Conservation (phyloP, 2,888 invertebrate genomes). For the Cheiracanthium punctorium region DNA sequence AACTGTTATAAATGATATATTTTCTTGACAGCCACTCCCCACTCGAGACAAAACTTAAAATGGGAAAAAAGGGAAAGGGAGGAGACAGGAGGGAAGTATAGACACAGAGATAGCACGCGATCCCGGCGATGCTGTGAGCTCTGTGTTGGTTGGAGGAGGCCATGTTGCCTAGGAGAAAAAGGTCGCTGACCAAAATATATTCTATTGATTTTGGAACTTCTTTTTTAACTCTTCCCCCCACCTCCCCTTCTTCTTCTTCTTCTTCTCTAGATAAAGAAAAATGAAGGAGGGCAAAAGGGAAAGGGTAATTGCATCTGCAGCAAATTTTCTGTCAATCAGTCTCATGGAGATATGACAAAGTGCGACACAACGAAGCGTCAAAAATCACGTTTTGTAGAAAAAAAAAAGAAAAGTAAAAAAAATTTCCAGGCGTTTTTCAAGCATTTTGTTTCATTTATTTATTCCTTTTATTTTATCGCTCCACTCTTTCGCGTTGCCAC, state of each 20-base stretch:
- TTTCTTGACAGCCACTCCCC: not conserved
- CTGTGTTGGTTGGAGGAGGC: conserved; percentile 29
- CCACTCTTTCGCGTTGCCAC: conserved; percentile 6
- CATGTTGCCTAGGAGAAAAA: conserved; percentile 21
- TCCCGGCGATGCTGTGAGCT: conserved; percentile 10
- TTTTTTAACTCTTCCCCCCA: not conserved
- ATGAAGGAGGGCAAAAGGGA: conserved; percentile 34
- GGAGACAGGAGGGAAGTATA: not conserved
- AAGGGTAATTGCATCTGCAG: conserved; percentile 53
- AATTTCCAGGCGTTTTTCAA: not conserved
- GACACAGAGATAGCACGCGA: not conserved
- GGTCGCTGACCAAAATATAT: conserved; percentile 24
- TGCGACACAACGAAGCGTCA: conserved; percentile 38
- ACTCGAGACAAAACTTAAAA: not conserved
- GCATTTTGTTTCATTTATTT: conserved; percentile 43
- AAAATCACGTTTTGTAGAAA: conserved; percentile 47
- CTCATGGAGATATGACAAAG: conserved; percentile 38
- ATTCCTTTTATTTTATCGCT: conserved; percentile 42
- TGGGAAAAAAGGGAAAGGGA: not conserved
- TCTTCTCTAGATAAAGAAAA: conserved; percentile 21
- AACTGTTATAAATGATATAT: not conserved
- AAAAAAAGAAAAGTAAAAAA: conserved; percentile 1
- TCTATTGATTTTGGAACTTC: conserved; percentile 36
- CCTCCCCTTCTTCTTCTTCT: not conserved
- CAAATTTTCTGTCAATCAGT: conserved; percentile 61